Evolutionary conservation across 2,113 vertebrate species (phyloP), one percentile per base, ranked within the genome.

Genomic region (Esox niger): DNA sequence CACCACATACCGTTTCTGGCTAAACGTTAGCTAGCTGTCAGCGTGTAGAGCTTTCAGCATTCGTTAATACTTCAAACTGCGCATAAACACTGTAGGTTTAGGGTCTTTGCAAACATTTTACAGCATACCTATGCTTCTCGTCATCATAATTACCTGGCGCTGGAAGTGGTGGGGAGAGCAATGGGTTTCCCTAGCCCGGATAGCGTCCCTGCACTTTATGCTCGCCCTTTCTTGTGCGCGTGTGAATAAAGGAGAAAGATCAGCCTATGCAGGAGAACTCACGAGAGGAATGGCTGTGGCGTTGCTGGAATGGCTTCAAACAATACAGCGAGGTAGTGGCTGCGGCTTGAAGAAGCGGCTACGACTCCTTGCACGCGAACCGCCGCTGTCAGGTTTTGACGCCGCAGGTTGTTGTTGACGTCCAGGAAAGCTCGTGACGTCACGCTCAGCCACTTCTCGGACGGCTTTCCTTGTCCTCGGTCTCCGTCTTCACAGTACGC

Each of bases 371-470:
- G 13, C 17, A 43, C 38, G 59, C 64, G 64, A 69, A 47, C 75
- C 61, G 74, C 64, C 75, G 72, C 77, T 77, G 75, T 64, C 78
- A 61, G 31, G 59, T 35, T 30, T 78, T 79, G 83, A 86, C 70
- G 70, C 72, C 56, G 72, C 74, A 71, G 74, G 61, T 86, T 91
- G 90, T 89, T 93, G 84, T 88, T 90, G 90, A 92, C 90, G 93
- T 90, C 91, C 86, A 88, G 89, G 88, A 88, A 88, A 87, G 80
- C 86, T 86, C 76, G 88, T 93, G 91, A 94, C 93, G 93, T 94
- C 92, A 93, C 81, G 62, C 47, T 6, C 72, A 56, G 70, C 49
- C 76, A 81, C 77, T 69, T 64, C 72, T 71, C 64, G 68, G 71
- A 70, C 74, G 80, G 84, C 68, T 86, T 79, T 64, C 77, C 77